Evolutionary conservation across 2,113 vertebrate species (phyloP).

Genomic region (Asarcornis scutulata): DNA sequence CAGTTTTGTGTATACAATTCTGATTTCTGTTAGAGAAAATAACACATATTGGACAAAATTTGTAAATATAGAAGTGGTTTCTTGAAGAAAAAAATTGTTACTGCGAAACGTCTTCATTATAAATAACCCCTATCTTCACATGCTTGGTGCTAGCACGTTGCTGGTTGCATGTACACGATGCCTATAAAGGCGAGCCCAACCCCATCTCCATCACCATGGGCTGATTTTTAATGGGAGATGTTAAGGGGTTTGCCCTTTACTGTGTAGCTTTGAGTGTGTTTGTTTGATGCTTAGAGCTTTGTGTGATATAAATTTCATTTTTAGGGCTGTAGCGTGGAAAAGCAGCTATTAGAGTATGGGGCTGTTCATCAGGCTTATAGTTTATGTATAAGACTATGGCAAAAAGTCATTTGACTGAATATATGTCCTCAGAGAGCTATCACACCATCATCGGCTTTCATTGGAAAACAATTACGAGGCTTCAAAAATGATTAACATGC

Average conservation of each 20-base stretch:
- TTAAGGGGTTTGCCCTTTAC: not conserved
- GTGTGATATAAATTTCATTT: not conserved
- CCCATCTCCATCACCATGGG: not conserved
- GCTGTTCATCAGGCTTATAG: not conserved
- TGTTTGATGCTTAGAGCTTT: not conserved
- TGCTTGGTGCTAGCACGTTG: not conserved
- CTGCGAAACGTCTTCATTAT: not conserved
- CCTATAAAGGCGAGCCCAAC: not conserved
- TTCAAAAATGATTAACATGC: constrained; percentile 30
- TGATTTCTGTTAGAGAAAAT: not conserved
- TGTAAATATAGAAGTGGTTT: not conserved
- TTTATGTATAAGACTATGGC: not conserved
- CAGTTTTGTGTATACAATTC: not conserved
- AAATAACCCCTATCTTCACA: accelerated
- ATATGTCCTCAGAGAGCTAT: constrained; percentile 27
- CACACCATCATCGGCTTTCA: not conserved
- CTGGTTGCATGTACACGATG: not conserved
- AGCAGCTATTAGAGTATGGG: not conserved
- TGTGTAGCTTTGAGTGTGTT: not conserved
- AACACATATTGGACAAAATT: not conserved
- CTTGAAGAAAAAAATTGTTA: not conserved
- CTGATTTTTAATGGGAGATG: not conserved
- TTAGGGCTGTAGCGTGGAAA: not conserved
- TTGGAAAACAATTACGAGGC: not conserved
- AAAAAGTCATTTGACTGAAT: not conserved